Percentiles rank a stretch among this genome's conserved stretches.
Conservation (phyloP, 1,140 invertebrate genomes). For the Drosophila sucinea region DNA sequence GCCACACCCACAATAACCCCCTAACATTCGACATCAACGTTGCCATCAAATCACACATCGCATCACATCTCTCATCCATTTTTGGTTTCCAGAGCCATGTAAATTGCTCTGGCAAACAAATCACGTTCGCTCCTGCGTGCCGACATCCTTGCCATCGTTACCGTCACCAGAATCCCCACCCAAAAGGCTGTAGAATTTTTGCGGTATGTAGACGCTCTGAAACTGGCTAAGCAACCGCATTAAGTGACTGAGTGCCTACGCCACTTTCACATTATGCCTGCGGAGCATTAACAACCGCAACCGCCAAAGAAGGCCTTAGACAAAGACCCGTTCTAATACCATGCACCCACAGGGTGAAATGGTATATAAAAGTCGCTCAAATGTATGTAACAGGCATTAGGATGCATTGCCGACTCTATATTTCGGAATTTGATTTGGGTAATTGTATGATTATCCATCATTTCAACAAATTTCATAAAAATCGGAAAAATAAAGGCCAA, state of each 20-base stretch:
- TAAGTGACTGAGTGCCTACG: slow-evolving; percentile 15
- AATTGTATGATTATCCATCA: too few species aligned
- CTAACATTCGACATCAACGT: slow-evolving; percentile 11
- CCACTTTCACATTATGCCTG: background rate
- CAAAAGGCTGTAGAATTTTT: slow-evolving; percentile 50
- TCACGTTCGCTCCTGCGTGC: slow-evolving; percentile 40
- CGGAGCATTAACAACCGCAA: slow-evolving; percentile 37
- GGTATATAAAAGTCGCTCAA: too few species aligned
- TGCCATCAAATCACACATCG: slow-evolving; percentile 10
- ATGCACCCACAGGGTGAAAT: too few species aligned
- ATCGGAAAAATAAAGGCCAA: too few species aligned
- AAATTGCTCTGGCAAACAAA: slow-evolving; percentile 62
- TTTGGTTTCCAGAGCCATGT: slow-evolving; percentile 36
- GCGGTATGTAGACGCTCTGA: slow-evolving; percentile 37
- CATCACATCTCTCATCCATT: slow-evolving; percentile 19
- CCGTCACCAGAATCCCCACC: slow-evolving; percentile 37
- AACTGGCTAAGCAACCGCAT: slow-evolving; percentile 37
- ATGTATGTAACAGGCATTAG: too few species aligned
- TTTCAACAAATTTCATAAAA: too few species aligned
- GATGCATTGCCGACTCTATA: too few species aligned
- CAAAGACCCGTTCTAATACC: too few species aligned
- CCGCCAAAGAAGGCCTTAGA: slow-evolving; percentile 25
- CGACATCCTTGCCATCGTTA: slow-evolving; percentile 7
- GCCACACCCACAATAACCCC: slow-evolving; percentile 2
- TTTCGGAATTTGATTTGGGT: too few species aligned